phyloP scores from a whole-genome alignment of 2,113 vertebrate genomes.

The Planiliza haematocheilus region DNA sequence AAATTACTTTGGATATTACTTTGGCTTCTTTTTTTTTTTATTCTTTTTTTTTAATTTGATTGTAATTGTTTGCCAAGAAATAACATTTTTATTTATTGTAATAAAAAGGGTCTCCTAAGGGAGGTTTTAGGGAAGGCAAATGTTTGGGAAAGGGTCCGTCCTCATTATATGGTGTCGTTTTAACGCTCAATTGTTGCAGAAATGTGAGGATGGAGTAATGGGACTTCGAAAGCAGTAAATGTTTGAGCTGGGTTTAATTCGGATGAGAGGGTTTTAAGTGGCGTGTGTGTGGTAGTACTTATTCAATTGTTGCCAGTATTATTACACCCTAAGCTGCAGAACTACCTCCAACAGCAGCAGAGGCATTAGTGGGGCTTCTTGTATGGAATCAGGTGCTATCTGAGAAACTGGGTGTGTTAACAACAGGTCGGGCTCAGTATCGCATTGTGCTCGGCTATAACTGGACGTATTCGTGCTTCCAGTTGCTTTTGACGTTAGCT shows the following conservation, averaged over 20 bases:
- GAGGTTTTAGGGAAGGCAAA: slow-evolving; percentile 7
- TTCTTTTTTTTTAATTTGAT: too few species aligned
- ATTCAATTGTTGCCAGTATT: slow-evolving; percentile 47
- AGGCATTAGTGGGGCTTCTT: slow-evolving; percentile 41
- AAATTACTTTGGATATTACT: slow-evolving; percentile 15
- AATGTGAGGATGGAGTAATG: slow-evolving; percentile 5
- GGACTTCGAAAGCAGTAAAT: slow-evolving; percentile 39
- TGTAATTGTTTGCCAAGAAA: slow-evolving; percentile 22
- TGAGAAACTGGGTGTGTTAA: slow-evolving; percentile 42
- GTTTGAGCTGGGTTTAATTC: slow-evolving; percentile 46
- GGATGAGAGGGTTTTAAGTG: slow-evolving; percentile 37
- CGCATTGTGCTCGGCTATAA: slow-evolving; percentile 14
- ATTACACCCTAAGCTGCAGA: slow-evolving; percentile 45
- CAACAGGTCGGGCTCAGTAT: slow-evolving; percentile 34
- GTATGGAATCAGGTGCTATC: slow-evolving; percentile 36
- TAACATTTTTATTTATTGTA: background rate
- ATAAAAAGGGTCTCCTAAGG: background rate
- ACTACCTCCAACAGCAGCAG: slow-evolving; percentile 32
- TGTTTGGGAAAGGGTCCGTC: slow-evolving; percentile 1
- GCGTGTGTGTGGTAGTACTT: slow-evolving; percentile 28
- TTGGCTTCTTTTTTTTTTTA: slow-evolving; percentile 22
- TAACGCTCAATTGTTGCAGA: slow-evolving; percentile 8
- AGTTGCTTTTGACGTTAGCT: slow-evolving; percentile 2
- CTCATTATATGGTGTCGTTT: background rate
- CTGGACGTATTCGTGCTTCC: slow-evolving; percentile 14